phyloP scores from a whole-genome alignment of 2,888 invertebrate species.

The Eustalomyia histrio region DNA sequence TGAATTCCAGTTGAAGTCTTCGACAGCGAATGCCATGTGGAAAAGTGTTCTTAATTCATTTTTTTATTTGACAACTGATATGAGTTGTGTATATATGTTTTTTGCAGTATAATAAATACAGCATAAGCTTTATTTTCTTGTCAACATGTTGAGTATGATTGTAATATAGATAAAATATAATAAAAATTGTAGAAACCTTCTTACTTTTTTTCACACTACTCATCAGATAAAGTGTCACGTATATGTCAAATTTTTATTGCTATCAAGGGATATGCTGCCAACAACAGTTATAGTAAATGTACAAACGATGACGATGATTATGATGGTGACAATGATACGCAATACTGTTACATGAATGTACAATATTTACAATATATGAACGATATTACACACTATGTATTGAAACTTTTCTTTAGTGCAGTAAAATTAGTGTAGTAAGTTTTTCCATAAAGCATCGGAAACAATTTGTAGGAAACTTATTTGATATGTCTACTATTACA shows the following conservation, averaged over 20 bases:
- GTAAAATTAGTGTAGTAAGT: not conserved
- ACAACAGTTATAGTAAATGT: constrained; percentile 37
- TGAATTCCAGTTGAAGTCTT: too few relatives aligned
- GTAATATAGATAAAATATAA: not conserved
- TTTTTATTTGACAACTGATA: constrained; percentile 22
- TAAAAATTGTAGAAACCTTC: constrained; percentile 15
- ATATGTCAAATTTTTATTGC: constrained; percentile 63
- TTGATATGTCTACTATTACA: too few relatives aligned
- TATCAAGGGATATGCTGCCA: constrained; percentile 56
- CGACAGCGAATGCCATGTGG: not conserved
- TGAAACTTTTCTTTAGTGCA: not conserved
- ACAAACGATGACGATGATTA: constrained; percentile 6
- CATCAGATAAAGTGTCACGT: constrained; percentile 64
- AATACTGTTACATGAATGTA: not conserved
- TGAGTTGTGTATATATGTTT: not conserved
- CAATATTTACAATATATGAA: not conserved
- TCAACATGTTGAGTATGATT: constrained; percentile 27
- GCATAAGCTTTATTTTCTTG: constrained; percentile 24
- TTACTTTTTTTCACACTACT: constrained; percentile 37
- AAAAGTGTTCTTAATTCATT: constrained; percentile 46
- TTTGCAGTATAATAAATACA: constrained; percentile 9
- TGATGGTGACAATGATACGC: constrained; percentile 35
- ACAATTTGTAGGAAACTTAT: too few relatives aligned
- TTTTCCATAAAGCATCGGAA: too few relatives aligned
- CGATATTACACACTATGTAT: not conserved